A percentile compares a stretch with the other conserved stretches of the same genome.
Conservation (phyloP, 2,888 invertebrate genomes). For the Allygus modestus region DNA sequence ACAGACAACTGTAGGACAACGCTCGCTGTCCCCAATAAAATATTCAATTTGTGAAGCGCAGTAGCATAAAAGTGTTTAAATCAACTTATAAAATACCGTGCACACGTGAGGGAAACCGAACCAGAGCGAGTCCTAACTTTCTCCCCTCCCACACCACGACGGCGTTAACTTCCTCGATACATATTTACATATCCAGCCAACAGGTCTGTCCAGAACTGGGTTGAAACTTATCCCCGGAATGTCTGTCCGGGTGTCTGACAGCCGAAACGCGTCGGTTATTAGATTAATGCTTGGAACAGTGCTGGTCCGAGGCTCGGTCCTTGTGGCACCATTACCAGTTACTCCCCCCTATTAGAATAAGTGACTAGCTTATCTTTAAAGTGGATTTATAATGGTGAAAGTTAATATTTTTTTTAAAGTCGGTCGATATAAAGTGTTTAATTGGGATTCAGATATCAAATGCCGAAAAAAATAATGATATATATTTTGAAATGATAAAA, state of each 20-base stretch:
- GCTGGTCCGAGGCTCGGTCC: not conserved
- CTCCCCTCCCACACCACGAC: conserved; percentile 22
- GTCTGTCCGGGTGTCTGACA: conserved; percentile 43
- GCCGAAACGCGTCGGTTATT: conserved; percentile 44
- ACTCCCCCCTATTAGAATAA: conserved; percentile 4
- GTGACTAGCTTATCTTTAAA: conserved; percentile 29
- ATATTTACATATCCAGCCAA: conserved; percentile 41
- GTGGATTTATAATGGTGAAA: too few relatives aligned
- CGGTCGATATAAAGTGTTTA: too few relatives aligned
- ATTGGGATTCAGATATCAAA: too few relatives aligned
- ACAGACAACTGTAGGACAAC: too few relatives aligned
- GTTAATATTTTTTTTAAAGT: too few relatives aligned
- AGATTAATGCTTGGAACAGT: conserved; percentile 30
- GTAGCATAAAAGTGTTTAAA: too few relatives aligned
- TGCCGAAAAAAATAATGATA: too few relatives aligned
- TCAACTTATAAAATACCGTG: too few relatives aligned
- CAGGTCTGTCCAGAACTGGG: conserved; percentile 7
- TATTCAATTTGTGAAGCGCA: too few relatives aligned
- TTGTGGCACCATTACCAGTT: conserved; percentile 14
- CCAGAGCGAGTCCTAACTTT: conserved; percentile 3
- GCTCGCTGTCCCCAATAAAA: too few relatives aligned
- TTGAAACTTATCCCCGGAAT: conserved; percentile 36
- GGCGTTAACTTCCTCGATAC: conserved; percentile 27
- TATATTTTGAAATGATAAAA: too few relatives aligned
- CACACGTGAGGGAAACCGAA: not conserved